Conservation (phyloP, 2,113 vertebrate genomes). For the Pitta sordida region DNA sequence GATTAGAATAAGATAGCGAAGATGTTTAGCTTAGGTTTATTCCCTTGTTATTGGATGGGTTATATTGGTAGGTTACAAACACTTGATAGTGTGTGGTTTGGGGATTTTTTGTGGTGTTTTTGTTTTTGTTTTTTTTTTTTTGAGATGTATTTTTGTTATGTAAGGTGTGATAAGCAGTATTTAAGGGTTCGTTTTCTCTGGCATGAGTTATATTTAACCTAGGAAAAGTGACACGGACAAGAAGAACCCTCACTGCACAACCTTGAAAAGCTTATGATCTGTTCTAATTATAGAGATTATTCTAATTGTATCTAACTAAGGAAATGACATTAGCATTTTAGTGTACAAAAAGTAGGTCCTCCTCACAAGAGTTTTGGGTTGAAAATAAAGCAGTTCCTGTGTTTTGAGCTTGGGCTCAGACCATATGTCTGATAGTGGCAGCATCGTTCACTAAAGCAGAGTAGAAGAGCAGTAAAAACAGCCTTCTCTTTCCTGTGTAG, state of each 20-base stretch:
- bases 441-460: background rate
- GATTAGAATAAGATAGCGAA: background rate
- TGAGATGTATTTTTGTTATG: background rate
- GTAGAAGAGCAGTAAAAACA: background rate
- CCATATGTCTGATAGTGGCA: rapidly evolving
- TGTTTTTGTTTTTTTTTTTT: too few relatives aligned
- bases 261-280: slow-evolving; percentile 78
- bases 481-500: background rate
- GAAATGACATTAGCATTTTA: slow-evolving; percentile 74
- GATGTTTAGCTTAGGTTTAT: background rate
- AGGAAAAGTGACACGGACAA: slow-evolving; percentile 62
- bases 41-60: background rate
- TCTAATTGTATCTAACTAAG: slow-evolving; percentile 76
- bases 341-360: slow-evolving; percentile 56
- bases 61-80: background rate
- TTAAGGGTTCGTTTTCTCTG: background rate
- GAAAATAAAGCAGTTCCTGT: slow-evolving; percentile 77
- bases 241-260: slow-evolving; percentile 51
- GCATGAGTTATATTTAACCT: slow-evolving; percentile 34
- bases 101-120: background rate
- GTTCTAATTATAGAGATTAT: slow-evolving; percentile 75
- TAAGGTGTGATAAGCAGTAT: background rate
- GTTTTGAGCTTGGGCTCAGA: background rate
- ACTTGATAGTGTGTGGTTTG: background rate
- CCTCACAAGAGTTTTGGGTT: slow-evolving; percentile 57